Evolutionary conservation across 2,888 invertebrate species (phyloP).

Genomic region (Clusia tigrina): DNA sequence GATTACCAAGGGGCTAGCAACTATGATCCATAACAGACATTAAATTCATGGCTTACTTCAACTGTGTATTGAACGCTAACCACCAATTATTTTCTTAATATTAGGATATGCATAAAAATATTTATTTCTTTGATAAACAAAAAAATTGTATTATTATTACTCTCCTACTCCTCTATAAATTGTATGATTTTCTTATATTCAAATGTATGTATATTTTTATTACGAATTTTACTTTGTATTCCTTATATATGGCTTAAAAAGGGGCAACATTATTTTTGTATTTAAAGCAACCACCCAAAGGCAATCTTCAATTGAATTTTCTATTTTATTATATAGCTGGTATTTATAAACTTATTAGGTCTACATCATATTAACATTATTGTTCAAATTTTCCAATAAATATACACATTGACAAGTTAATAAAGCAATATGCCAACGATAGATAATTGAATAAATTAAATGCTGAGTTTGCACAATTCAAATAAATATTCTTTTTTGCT

Average conservation of each 20-base stretch:
- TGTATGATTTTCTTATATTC: not conserved
- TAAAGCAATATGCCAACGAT: constrained; percentile 16
- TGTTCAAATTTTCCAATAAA: no score
- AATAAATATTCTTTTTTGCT: constrained; percentile 16
- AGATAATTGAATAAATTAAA: constrained; percentile 33
- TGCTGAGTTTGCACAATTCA: constrained; percentile 44
- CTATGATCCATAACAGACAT: no score
- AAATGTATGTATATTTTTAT: not conserved
- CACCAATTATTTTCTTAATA: no score
- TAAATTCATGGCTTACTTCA: not conserved
- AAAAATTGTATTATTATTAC: no score
- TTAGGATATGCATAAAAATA: no score
- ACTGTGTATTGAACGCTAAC: no score
- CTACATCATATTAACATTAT: not conserved
- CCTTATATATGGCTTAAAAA: no score
- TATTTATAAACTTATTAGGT: not conserved
- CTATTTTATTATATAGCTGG: not conserved
- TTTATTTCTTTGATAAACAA: no score
- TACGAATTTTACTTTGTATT: not conserved
- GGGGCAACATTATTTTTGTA: no score
- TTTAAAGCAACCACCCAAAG: no score
- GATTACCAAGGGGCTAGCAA: no score
- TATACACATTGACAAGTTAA: constrained; percentile 10
- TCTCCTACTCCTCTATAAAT: not conserved
- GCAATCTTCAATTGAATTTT: not conserved